Conservation (phyloP, 2,888 invertebrate species). For the Noctua comes region DNA sequence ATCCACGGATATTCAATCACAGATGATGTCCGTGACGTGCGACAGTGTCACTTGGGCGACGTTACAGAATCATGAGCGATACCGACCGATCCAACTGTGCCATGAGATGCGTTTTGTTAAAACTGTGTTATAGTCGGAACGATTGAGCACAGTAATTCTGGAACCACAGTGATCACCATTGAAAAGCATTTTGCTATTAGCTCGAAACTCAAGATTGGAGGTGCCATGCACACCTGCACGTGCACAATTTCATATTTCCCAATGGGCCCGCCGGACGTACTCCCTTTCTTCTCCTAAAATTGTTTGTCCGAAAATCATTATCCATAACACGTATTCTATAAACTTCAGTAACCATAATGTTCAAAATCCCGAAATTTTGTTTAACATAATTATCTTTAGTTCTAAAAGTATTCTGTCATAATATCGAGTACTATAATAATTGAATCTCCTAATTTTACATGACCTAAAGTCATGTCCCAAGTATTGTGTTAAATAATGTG, state of each 20-base stretch:
- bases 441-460: too few species aligned
- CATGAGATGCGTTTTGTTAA: slow-evolving; percentile 32
- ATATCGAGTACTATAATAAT: too few species aligned
- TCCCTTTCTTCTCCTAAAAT: too few species aligned
- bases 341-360: too few species aligned
- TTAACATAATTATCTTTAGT: too few species aligned
- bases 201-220: not conserved
- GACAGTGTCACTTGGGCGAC: not conserved
- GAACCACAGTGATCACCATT: slow-evolving; percentile 9
- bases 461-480: too few species aligned
- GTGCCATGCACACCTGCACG: not conserved
- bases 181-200: not conserved
- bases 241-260: not conserved
- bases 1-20: not conserved
- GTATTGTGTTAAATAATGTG: too few species aligned
- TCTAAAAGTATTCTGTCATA: too few species aligned
- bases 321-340: too few species aligned
- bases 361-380: too few species aligned
- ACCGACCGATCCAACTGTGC: slow-evolving; percentile 12
- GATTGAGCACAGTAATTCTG: slow-evolving; percentile 29
- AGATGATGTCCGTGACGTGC: not conserved
- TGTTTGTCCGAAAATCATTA: too few species aligned
- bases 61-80: not conserved
- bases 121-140: slow-evolving; percentile 24
- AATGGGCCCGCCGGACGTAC: not conserved